Percentiles rank a stretch among this genome's conserved stretches.
These are phyloP conservation scores for Chaenogobius annularis DNA, from an alignment of 2,113 vertebrate species.

Conservation along the genomic window DNA sequence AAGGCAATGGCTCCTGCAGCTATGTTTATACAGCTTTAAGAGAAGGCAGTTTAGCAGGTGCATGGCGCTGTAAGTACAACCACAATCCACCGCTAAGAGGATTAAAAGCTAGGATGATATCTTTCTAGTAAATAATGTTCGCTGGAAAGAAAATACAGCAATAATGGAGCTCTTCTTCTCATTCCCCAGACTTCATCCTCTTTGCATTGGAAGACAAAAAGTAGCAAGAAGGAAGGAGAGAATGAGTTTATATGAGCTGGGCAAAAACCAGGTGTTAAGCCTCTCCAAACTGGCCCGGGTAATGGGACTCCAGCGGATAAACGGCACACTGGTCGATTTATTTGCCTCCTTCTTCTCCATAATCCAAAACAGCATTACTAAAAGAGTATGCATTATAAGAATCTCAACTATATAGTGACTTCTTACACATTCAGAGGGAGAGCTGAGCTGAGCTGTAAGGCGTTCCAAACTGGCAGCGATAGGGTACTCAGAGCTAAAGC, in stretches of 20 bases:
- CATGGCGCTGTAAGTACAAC: slow-evolving; percentile 80
- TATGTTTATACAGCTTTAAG: slow-evolving; percentile 81
- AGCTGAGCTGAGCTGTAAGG: slow-evolving; percentile 63
- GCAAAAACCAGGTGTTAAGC: slow-evolving; percentile 74
- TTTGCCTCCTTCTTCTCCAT: slow-evolving; percentile 63
- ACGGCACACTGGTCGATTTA: slow-evolving; percentile 65
- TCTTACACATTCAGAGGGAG: slow-evolving; percentile 64
- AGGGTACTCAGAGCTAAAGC: slow-evolving; percentile 54
- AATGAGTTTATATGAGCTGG: slow-evolving; percentile 66
- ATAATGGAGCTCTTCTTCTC: slow-evolving; percentile 75
- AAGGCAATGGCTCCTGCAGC: slow-evolving; percentile 62
- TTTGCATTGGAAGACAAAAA: slow-evolving; percentile 79
- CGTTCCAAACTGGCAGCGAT: slow-evolving; percentile 71
- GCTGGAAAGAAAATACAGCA: slow-evolving; percentile 74
- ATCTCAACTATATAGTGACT: slow-evolving; percentile 71
- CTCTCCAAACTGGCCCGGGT: slow-evolving; percentile 73
- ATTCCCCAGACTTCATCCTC: slow-evolving; percentile 73
- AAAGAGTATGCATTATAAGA: slow-evolving; percentile 71
- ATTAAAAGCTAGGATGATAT: slow-evolving; percentile 82
- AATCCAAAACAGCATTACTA: slow-evolving; percentile 65
- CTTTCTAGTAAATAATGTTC: slow-evolving; percentile 82
- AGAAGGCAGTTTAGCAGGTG: slow-evolving; percentile 82
- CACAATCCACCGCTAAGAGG: slow-evolving; percentile 82
- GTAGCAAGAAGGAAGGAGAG: slow-evolving; percentile 66
- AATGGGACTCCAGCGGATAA: slow-evolving; percentile 72